A percentile compares a stretch with the other conserved stretches of the same genome.
These are phyloP conservation scores for Lepisosteus osseus DNA, from an alignment of 2,113 vertebrate genomes.

Conservation along the genomic window DNA sequence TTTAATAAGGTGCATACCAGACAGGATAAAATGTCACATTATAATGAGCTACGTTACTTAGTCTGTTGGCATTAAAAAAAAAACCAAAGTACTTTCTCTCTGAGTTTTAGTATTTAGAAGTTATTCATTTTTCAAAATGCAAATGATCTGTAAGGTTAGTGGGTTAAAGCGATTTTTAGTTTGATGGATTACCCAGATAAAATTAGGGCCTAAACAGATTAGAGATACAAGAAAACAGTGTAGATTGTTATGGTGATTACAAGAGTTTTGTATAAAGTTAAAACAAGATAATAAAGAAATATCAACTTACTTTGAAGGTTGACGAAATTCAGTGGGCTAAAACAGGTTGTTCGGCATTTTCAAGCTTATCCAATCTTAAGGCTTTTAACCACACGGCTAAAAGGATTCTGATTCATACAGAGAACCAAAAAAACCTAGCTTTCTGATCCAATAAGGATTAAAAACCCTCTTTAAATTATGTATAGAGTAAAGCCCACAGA, in stretches of 20 bases:
- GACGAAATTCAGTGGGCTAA: too few species aligned
- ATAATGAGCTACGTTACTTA: constrained; percentile 19
- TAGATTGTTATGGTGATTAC: constrained; percentile 2
- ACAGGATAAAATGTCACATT: constrained; percentile 29
- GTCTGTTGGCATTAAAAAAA: constrained; percentile 9
- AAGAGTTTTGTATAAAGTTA: too few species aligned
- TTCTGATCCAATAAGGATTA: constrained; percentile 27
- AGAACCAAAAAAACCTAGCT: constrained; percentile 6
- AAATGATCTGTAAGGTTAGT: not conserved
- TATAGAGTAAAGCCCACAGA: not conserved
- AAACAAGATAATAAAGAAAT: too few species aligned
- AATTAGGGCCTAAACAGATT: not conserved
- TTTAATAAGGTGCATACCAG: constrained; percentile 6
- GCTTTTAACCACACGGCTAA: too few species aligned
- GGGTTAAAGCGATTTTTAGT: not conserved
- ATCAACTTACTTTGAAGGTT: too few species aligned
- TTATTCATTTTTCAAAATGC: too few species aligned
- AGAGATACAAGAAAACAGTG: constrained; percentile 15
- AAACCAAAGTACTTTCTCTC: constrained; percentile 6
- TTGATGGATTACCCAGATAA: not conserved
- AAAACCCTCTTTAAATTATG: not conserved
- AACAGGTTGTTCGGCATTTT: too few species aligned
- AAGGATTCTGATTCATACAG: not conserved
- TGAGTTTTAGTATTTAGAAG: not conserved
- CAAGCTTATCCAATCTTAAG: too few species aligned